Percentiles rank a stretch among this genome's conserved stretches.
Evolutionary conservation across 2,888 invertebrate genomes (phyloP).

Genomic region (Artemia sinica): DNA sequence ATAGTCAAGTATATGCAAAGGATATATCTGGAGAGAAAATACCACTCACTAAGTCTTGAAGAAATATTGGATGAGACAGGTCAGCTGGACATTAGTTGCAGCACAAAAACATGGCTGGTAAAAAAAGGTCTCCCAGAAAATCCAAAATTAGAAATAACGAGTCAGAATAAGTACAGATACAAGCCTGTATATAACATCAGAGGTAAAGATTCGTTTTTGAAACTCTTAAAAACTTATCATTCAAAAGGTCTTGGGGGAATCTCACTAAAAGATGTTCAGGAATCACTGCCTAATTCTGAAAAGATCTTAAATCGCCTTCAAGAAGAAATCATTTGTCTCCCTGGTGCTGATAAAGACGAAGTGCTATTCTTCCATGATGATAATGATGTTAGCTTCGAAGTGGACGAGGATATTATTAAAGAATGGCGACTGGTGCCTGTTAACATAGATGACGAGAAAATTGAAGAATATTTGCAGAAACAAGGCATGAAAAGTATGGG

Average conservation of each 20-base stretch:
- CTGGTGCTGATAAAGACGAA: constrained; percentile 82
- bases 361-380: constrained; percentile 87
- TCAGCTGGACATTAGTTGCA: no score
- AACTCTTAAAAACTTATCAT: constrained; percentile 77
- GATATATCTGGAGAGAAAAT: no score
- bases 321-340: constrained; percentile 64
- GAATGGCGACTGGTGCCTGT: constrained; percentile 88
- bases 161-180: constrained; percentile 66
- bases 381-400: constrained; percentile 50
- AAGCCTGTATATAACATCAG: constrained; percentile 83
- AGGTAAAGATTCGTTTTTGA: constrained; percentile 68
- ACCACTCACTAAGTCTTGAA: no score
- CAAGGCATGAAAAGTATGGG: constrained; percentile 93
- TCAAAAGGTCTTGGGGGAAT: constrained; percentile 86
- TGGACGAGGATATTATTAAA: constrained; percentile 91
- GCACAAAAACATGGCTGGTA: constrained; percentile 44
- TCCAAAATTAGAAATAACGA: constrained; percentile 72
- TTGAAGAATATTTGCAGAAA: constrained; percentile 92
- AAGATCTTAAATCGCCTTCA: constrained; percentile 59
- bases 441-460: constrained; percentile 93
- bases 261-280: constrained; percentile 81
- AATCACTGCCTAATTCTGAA: constrained; percentile 84
- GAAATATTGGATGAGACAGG: no score
- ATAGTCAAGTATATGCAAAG: no score
- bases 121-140: constrained; percentile 71